Percentiles rank a stretch among this genome's conserved stretches.
These are phyloP conservation scores for Ectropis crepuscularia DNA, from an alignment of 2,888 invertebrate genomes.

Conservation along the genomic window DNA sequence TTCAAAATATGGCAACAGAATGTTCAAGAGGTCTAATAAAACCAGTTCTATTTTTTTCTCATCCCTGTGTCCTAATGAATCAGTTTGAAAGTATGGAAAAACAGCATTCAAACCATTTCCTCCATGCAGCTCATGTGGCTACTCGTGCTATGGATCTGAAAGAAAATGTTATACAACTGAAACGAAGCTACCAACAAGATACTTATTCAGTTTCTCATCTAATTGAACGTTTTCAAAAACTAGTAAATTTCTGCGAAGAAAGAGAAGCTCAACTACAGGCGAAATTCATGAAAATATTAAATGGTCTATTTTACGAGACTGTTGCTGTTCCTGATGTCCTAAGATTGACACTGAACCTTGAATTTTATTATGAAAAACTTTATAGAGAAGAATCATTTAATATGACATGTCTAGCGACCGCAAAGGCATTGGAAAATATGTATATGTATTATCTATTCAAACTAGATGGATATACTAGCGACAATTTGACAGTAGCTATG, in stretches of 20 bases:
- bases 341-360: conserved; percentile 84
- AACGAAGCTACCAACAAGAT: conserved; percentile 59
- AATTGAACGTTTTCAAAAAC: conserved; percentile 59
- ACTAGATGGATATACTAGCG: conserved; percentile 84
- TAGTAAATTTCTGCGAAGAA: conserved; percentile 75
- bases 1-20: conserved; percentile 80
- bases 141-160: conserved; percentile 73
- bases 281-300: conserved; percentile 83
- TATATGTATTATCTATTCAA: conserved; percentile 79
- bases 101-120: conserved; percentile 86
- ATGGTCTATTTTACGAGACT: conserved; percentile 83
- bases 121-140: conserved; percentile 84
- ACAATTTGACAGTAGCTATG: conserved; percentile 80
- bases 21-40: conserved; percentile 62
- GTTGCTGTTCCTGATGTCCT: conserved; percentile 84
- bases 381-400: conserved; percentile 85
- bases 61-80: conserved; percentile 81
- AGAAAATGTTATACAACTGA: not conserved
- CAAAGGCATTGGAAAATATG: conserved; percentile 84
- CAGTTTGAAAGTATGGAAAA: conserved; percentile 86
- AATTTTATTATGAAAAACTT: conserved; percentile 86
- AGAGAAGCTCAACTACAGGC: conserved; percentile 79
- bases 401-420: conserved; percentile 81
- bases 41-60: conserved; percentile 84
- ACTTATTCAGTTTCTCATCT: conserved; percentile 53